Evolutionary conservation across 2,113 vertebrate genomes (phyloP), one percentile per base, ranked within the genome.

Genomic region (Mobula birostris): DNA sequence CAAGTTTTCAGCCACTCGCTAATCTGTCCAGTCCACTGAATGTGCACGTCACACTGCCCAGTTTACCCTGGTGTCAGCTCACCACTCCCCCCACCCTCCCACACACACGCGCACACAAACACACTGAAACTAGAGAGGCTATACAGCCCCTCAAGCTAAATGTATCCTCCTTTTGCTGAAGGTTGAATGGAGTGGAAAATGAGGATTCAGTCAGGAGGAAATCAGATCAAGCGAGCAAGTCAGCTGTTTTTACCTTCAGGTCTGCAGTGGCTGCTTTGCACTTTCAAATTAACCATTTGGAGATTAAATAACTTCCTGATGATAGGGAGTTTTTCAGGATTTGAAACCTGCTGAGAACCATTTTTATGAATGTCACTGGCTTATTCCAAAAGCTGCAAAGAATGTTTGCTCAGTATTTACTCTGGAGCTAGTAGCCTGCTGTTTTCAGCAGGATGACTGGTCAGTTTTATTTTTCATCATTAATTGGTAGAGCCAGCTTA

Each of bases 371-470:
- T 93, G 91, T 90, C 29, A 68, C 14, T 32, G 61, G 61, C n/a
- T 90, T 90, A 17, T 36, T 90, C 85, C 2, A 7, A 68, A 76
- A 76, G 68, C 68, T 29, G 74, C 70, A 14, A 21, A 74, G 40
- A 93, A 93, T 93, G 36, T 72, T 74, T 72, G 91, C 70, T 74
- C 56, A 27, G 56, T 93, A 70, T 93, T 93, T 56, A 48, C 48
- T 48, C 48, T 48, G 48, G 48, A 48, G 48, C 48, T 48, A 48
- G 48, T 48, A 48, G 48, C 48, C 48, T 48, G 48, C 48, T 48
- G 48, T 48, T 32, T 68, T 87, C 2, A 7, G 61, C 14, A 66
- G 29, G 58, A 76, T 76, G 68, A 56, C 24, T 29, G 91, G 36
- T 24, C 9, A 15, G 36, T 93, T 76, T 93, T 48, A 24, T 74